Percentiles rank a stretch among this genome's conserved stretches.
Conservation (phyloP, 2,888 invertebrate genomes). For the Cephus sareptanus region DNA sequence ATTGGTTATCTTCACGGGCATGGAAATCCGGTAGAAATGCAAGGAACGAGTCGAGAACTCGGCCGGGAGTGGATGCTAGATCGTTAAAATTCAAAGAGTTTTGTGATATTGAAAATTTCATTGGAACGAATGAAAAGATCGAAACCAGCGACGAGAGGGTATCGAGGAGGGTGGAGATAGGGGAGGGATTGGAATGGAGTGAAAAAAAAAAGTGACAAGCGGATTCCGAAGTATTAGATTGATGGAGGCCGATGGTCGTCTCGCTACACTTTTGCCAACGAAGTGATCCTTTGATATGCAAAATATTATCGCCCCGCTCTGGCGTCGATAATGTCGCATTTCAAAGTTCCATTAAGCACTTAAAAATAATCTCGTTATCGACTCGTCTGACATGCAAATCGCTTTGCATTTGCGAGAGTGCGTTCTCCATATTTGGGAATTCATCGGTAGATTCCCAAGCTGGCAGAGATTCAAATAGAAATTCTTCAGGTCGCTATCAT, state of each 20-base stretch:
- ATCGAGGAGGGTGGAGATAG: background rate
- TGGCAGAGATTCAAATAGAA: background rate
- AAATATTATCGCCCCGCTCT: constrained; percentile 43
- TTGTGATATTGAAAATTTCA: background rate
- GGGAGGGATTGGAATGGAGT: background rate
- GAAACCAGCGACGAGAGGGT: background rate
- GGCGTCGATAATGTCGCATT: constrained; percentile 52
- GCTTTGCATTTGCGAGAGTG: constrained; percentile 28
- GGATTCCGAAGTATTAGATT: constrained; percentile 17
- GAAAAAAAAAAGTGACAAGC: constrained; percentile 8
- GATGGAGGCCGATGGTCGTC: constrained; percentile 18
- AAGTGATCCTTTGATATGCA: constrained; percentile 53
- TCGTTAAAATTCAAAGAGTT: background rate
- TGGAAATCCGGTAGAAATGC: background rate
- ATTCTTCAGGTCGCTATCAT: background rate
- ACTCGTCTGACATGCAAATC: constrained; percentile 46
- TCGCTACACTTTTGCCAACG: constrained; percentile 15
- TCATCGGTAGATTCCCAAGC: background rate
- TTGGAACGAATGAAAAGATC: background rate
- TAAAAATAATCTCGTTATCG: constrained; percentile 53
- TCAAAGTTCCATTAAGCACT: constrained; percentile 59
- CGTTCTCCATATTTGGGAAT: background rate
- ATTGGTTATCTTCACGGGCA: background rate
- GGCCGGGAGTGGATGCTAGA: background rate
- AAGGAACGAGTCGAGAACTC: background rate